Conservation (phyloP, 2,797 vertebrate species). For the Ctenochaetus hawaiiensis region DNA sequence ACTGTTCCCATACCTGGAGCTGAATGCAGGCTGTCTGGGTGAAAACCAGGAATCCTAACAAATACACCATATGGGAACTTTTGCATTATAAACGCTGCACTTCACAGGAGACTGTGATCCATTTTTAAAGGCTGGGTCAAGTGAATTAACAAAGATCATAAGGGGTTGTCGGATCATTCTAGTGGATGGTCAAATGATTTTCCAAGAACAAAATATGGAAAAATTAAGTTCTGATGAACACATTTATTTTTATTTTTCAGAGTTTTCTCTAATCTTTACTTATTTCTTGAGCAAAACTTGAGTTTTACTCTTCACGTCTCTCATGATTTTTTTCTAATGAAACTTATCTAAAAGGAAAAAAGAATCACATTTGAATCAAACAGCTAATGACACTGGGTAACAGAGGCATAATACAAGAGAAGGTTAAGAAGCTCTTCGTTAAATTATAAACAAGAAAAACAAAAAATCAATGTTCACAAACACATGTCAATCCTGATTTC, state of each 20-base stretch:
- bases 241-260: background rate
- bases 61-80: no score
- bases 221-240: background rate
- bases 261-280: background rate
- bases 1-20: no score
- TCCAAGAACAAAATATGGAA: background rate
- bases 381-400: background rate
- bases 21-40: no score
- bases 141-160: no score
- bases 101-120: no score
- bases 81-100: no score
- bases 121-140: no score
- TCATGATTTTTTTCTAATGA: no score
- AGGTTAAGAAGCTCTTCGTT: accelerated
- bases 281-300: background rate
- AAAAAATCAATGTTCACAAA: background rate
- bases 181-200: background rate
- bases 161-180: background rate
- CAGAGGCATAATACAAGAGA: background rate
- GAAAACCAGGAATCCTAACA: no score
- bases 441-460: background rate
- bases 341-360: no score
- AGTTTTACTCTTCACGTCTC: no score
- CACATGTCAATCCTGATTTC: background rate
- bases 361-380: no score